phyloP scores from a whole-genome alignment of 2,888 invertebrate genomes.

The Erpobdella octoculata region DNA sequence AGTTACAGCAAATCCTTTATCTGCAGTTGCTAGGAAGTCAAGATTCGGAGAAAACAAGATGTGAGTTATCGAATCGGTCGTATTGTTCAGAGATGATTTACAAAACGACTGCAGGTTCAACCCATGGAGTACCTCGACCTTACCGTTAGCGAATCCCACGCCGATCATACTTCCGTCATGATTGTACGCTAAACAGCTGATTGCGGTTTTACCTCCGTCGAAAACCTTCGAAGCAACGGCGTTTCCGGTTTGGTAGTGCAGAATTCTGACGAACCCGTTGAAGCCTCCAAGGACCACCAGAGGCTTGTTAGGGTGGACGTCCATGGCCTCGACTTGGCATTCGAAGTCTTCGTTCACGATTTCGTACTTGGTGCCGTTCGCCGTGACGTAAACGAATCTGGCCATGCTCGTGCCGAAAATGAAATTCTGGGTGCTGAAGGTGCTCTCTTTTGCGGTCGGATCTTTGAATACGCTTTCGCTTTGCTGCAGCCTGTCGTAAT shows the following conservation, averaged over 20 bases:
- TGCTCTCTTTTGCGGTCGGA: conserved; percentile 44
- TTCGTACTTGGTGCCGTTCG: conserved; percentile 48
- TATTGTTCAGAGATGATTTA: conserved; percentile 47
- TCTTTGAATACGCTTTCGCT: no score
- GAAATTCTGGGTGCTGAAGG: conserved; percentile 49
- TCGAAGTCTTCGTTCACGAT: conserved; percentile 36
- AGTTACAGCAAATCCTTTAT: conserved; percentile 46
- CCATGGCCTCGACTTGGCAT: conserved; percentile 14
- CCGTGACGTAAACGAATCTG: conserved; percentile 47
- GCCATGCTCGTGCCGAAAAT: conserved; percentile 49
- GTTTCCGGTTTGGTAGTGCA: conserved; percentile 4
- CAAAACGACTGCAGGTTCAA: conserved; percentile 47
- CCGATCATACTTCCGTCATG: conserved; percentile 15
- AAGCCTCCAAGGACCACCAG: conserved; percentile 12
- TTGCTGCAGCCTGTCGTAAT: conserved; percentile 34
- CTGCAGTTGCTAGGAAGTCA: conserved; percentile 49
- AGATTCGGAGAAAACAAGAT: conserved; percentile 50
- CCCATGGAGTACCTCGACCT: conserved; percentile 47
- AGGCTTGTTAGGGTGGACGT: conserved; percentile 14
- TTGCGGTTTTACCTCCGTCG: neutral
- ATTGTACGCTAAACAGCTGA: conserved; percentile 13
- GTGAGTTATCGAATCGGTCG: conserved; percentile 48
- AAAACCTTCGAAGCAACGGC: conserved; percentile 17
- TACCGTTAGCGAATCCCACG: conserved; percentile 41
- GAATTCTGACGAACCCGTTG: conserved; percentile 16